Evolutionary conservation across 2,888 invertebrate genomes (phyloP).

Genomic region (Sturmia bella): DNA sequence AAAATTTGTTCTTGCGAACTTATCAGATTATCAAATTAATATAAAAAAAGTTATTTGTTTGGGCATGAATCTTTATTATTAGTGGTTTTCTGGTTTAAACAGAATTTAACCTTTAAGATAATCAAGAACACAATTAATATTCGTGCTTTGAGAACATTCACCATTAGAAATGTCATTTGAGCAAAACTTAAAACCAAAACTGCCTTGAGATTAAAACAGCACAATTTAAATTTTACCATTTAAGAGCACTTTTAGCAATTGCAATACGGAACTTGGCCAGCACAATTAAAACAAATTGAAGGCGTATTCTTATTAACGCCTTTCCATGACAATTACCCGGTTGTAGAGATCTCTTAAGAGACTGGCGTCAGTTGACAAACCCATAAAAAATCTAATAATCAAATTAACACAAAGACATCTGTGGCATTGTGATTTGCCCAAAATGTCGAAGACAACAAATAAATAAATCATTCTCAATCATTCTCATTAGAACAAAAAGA

Average conservation of each 20-base stretch:
- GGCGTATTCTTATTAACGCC: conserved; percentile 60
- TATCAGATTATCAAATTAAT: too few relatives aligned
- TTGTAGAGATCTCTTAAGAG: not conserved
- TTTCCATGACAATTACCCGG: conserved; percentile 43
- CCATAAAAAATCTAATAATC: conserved; percentile 29
- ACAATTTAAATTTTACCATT: not conserved
- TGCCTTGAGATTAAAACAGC: not conserved
- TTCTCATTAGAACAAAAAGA: not conserved
- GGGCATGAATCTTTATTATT: too few relatives aligned
- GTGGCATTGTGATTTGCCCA: conserved; percentile 24
- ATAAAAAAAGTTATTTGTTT: too few relatives aligned
- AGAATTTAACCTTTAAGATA: too few relatives aligned
- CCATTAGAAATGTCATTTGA: too few relatives aligned
- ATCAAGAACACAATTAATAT: too few relatives aligned
- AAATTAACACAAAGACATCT: conserved; percentile 27
- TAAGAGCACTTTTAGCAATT: conserved; percentile 6
- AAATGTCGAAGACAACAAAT: not conserved
- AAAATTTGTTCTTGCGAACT: too few relatives aligned
- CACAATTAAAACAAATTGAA: conserved; percentile 39
- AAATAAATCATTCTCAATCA: conserved; percentile 54
- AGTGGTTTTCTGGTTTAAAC: too few relatives aligned
- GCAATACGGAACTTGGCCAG: conserved; percentile 31
- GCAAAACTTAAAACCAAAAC: too few relatives aligned
- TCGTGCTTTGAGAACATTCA: too few relatives aligned
- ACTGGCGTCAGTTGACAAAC: conserved; percentile 42